These are phyloP conservation scores for Phrynosoma blainvillii DNA, from an alignment of 2,113 vertebrate species.

Conservation along the genomic window DNA sequence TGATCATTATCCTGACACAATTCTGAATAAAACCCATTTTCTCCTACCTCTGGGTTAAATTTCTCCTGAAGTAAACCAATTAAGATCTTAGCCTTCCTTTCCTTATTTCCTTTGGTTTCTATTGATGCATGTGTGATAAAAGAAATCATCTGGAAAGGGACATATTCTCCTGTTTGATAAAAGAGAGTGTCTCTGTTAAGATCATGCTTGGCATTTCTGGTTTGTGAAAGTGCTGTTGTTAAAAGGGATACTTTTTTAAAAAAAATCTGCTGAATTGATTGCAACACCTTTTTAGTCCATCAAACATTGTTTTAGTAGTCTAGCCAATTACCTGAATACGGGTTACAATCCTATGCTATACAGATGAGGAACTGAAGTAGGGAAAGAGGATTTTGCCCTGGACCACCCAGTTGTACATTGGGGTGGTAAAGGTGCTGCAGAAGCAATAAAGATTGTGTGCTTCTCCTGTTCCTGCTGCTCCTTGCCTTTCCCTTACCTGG, in stretches of 20 bases:
- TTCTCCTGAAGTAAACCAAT: no score
- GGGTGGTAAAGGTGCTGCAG: not conserved
- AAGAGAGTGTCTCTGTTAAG: not conserved
- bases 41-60: no score
- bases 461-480: not conserved
- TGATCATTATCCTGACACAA: no score
- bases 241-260: not conserved
- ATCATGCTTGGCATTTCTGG: not conserved
- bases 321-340: not conserved
- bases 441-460: not conserved
- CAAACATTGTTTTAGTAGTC: not conserved
- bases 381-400: not conserved
- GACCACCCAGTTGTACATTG: not conserved
- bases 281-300: not conserved
- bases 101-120: not conserved
- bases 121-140: not conserved
- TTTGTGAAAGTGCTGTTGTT: not conserved
- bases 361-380: not conserved
- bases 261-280: not conserved
- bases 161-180: not conserved
- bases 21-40: no score
- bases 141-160: not conserved
- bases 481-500: not conserved
- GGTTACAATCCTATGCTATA: not conserved
- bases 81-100: no score